Base-by-base conservation (phyloP, 2,888 invertebrate genomes). In the Epiblema foenella region DNA sequence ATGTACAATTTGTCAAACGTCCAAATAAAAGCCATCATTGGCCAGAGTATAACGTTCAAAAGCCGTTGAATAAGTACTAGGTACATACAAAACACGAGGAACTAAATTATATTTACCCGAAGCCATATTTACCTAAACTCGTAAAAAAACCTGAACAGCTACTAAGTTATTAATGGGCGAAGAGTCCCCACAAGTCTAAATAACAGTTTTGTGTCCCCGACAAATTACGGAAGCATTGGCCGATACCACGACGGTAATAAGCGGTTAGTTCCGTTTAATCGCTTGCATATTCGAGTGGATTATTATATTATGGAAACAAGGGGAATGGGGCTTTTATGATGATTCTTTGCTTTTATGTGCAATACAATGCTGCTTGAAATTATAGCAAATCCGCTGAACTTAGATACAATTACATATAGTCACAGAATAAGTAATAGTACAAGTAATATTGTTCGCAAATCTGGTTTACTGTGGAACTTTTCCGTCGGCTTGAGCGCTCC, bases 251-350 rank as follows among this genome's bases (percentile, higher is more conserved):
- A 73, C 77, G 75, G 78, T 81, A 82, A 83, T 82, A 78, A 78
- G 77, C 81, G 83, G 82, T 83, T 80, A 83, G 75, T 80, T 75
- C 76, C 89, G 86, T 88, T 91, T 91, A 89, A 91, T 91, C 91
- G 89, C 82, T 83, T 89, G 85, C 88, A 91, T 91, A 86, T 85
- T 86, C 79, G 80, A 91, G 83, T 82, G 75, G 81, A 82, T 84
- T 83, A 85, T 85, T 85, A 81, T 86, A 83, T 82, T 84, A 79
- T 82, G 79, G 80, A 83, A 81, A 84, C 81, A 81, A 78, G 73
- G 74, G 73, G 67, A 68, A 63, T 73, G 39, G 57, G 39, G 69
- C 46, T 71, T 58, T 59, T 69, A 39, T 29, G 18, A 46, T 58
- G 63, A 60, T 60, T 10, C 4, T 37, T 49, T 59, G n/a, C 62